Evolutionary conservation across 1,140 invertebrate genomes (phyloP).

Genomic region (Lordiphosa collinella): DNA sequence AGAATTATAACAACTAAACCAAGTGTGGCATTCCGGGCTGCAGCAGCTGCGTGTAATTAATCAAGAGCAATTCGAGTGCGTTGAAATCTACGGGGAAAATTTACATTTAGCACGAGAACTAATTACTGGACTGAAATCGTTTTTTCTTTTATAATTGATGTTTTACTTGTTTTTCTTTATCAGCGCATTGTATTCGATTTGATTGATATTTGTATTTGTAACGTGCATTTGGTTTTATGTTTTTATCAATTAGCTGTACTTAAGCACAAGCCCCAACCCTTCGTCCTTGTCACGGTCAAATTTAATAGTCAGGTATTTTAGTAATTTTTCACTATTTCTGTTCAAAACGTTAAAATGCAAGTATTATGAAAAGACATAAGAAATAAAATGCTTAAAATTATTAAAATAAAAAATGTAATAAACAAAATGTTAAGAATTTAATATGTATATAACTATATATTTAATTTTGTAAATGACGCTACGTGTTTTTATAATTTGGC

Average conservation of each 20-base stretch:
- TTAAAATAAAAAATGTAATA: constrained; percentile 41
- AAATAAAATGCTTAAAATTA: constrained; percentile 49
- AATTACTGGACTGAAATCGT: constrained; percentile 67
- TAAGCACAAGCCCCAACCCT: constrained; percentile 11
- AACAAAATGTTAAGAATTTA: constrained; percentile 15
- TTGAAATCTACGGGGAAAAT: constrained; percentile 23
- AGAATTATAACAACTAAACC: constrained; percentile 83
- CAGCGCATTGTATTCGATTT: constrained; percentile 46
- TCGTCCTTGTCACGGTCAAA: constrained; percentile 18
- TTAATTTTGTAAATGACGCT: background rate
- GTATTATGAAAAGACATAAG: constrained; percentile 63
- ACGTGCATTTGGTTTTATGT: constrained; percentile 43
- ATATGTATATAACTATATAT: constrained; percentile 1
- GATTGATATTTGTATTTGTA: constrained; percentile 56
- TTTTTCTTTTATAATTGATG: constrained; percentile 49
- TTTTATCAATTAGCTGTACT: constrained; percentile 40
- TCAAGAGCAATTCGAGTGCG: constrained; percentile 28
- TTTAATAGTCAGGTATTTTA: constrained; percentile 25
- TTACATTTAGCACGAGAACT: constrained; percentile 26
- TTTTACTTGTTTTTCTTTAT: constrained; percentile 55
- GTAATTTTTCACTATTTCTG: constrained; percentile 27
- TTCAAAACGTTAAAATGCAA: constrained; percentile 58
- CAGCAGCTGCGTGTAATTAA: constrained; percentile 35
- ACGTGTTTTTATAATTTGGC: background rate
- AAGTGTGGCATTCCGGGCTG: background rate